Evolutionary conservation across 2,888 invertebrate genomes (phyloP), one percentile per base, ranked within the genome.

Genomic region (Timandra comae): DNA sequence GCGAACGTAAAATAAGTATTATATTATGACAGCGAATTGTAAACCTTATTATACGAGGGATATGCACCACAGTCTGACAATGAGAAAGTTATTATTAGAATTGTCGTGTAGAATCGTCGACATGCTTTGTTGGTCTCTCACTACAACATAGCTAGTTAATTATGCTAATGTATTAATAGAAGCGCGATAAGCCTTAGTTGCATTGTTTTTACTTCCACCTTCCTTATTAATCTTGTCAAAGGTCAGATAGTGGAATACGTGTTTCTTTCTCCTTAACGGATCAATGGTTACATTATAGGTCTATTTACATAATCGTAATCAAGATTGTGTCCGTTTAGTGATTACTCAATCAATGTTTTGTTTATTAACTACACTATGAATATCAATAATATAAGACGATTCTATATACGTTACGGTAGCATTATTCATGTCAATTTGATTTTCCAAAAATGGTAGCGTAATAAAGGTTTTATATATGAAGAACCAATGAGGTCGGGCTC

Each of bases 1-100:
- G 22, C 27, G 27, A 20, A 28, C 25, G 22, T 31, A 32, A 34
- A 37, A 37, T 12, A 10, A 33, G 16, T 46, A 49, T 40, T 50
- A 45, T 16, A 16, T 6, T 50, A 45, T 48, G 45, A 49, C 49
- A 39, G 50, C 46, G 50, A 52, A 49, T 46, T 46, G 39, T 43
- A 43, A 46, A 56, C 46, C 46, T 52, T 47, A 51, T 53, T 46
- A 43, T 38, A 44, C 41, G 48, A 45, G 41, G 43, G 46, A 47
- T 52, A 46, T 43, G 47, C 39, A 36, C 29, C 37, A 33, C 38
- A 32, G 38, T 31, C 31, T 30, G 40, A 56, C 59, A 55, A 56
- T 52, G 53, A 47, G 51, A 55, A 56, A 61, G 58, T 63, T 60
- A 64, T 61, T 59, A 60, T 51, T 55, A 42, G 51, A 58, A 57